A percentile compares a stretch with the other conserved stretches of the same genome.
These are phyloP conservation scores for Zaprionus ghesquierei DNA, from an alignment of 1,140 invertebrate species.

Conservation along the genomic window DNA sequence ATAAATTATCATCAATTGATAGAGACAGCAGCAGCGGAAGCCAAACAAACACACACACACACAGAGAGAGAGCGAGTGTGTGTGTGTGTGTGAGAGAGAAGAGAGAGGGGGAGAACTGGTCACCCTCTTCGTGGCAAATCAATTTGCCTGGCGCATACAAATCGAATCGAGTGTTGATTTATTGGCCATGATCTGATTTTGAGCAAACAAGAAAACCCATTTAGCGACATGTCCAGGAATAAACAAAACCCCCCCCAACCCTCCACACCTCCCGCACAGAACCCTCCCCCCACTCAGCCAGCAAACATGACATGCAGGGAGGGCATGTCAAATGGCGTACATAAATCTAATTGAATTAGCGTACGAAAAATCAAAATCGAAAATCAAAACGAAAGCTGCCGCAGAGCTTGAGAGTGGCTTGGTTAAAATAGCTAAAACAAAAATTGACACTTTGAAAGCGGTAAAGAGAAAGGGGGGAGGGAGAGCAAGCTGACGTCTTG, in stretches of 20 bases:
- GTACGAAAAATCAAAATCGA: constrained; percentile 69
- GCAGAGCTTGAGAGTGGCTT: neutral
- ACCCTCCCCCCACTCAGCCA: too few relatives aligned
- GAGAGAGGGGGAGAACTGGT: neutral
- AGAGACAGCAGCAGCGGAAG: constrained; percentile 41
- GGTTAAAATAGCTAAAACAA: constrained; percentile 32
- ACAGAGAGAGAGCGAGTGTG: neutral
- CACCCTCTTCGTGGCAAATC: constrained; percentile 21
- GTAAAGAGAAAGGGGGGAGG: neutral
- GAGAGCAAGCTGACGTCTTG: neutral
- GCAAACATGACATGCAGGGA: neutral
- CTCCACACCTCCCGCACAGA: neutral
- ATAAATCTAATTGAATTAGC: constrained; percentile 78
- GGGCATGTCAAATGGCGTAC: constrained; percentile 61
- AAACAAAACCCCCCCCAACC: constrained; percentile 51
- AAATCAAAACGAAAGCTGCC: constrained; percentile 60
- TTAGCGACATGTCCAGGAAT: constrained; percentile 72
- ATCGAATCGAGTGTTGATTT: constrained; percentile 77
- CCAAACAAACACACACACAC: constrained; percentile 16
- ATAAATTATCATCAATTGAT: constrained; percentile 48
- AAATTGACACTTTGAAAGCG: constrained; percentile 58
- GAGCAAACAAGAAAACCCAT: constrained; percentile 74
- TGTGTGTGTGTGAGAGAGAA: neutral
- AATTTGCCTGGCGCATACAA: constrained; percentile 41
- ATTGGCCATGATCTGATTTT: constrained; percentile 78